Evolutionary conservation across 2,888 invertebrate genomes (phyloP).

Genomic region (Stenotaenia linearis): DNA sequence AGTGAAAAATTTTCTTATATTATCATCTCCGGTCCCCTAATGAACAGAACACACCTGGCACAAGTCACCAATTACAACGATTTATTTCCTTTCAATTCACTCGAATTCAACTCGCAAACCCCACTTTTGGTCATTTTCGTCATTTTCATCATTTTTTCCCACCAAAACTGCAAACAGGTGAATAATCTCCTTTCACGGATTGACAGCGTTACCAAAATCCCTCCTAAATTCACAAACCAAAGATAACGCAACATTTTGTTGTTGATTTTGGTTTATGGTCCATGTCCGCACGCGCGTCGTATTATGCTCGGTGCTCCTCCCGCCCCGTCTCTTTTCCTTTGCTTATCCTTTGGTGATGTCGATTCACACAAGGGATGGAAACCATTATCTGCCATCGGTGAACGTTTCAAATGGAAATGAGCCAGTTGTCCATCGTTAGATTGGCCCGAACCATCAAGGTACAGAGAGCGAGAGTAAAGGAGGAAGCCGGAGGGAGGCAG

Average conservation of each 20-base stretch:
- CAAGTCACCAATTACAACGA: neutral
- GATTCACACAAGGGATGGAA: constrained; percentile 8
- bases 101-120: too few species aligned
- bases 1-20: neutral
- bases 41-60: neutral
- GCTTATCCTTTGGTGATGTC: constrained; percentile 8
- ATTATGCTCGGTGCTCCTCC: neutral
- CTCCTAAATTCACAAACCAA: too few species aligned
- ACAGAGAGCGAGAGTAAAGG: constrained; percentile 21
- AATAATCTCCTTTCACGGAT: too few species aligned
- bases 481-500: neutral
- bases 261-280: neutral
- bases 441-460: constrained; percentile 11
- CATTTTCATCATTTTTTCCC: neutral
- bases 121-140: neutral
- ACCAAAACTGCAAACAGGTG: too few species aligned
- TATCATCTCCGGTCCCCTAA: neutral
- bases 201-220: too few species aligned
- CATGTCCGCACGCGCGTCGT: neutral
- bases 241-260: too few species aligned
- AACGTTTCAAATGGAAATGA: constrained; percentile 26
- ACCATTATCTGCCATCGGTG: constrained; percentile 21
- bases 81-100: neutral
- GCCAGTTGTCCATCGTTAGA: constrained; percentile 24
- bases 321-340: neutral